These are phyloP conservation scores for Empidonax traillii DNA, from an alignment of 2,113 vertebrate genomes.

Conservation along the genomic window DNA sequence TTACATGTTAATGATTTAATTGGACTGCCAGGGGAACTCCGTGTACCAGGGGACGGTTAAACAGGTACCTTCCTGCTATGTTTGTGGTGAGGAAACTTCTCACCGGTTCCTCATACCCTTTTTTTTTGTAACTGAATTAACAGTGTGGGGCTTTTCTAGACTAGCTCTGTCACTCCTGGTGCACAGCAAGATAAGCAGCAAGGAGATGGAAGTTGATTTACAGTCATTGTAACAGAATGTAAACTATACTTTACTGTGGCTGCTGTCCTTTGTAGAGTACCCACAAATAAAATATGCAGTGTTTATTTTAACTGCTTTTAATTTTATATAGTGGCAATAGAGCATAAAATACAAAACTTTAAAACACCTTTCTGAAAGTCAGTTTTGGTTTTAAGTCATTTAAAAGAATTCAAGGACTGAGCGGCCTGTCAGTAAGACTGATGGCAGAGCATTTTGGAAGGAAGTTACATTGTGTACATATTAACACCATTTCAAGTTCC, in stretches of 20 bases:
- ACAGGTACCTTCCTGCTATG: neutral
- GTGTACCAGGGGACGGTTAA: rapidly evolving
- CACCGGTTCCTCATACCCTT: neutral
- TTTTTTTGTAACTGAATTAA: neutral
- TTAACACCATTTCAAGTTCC: neutral
- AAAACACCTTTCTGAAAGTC: no score
- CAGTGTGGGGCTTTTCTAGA: rapidly evolving
- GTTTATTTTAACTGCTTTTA: constrained; percentile 46
- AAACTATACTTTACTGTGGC: neutral
- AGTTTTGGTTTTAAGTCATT: neutral
- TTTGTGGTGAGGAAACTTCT: neutral
- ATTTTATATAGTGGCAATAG: constrained; percentile 35
- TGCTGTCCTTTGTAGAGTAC: neutral
- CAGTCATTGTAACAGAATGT: rapidly evolving
- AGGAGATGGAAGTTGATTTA: neutral
- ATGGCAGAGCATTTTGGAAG: neutral
- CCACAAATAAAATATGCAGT: neutral
- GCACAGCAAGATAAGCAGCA: neutral
- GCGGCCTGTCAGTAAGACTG: neutral
- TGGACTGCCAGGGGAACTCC: neutral
- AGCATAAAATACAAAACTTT: constrained; percentile 47
- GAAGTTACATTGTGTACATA: neutral
- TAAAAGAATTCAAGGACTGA: neutral
- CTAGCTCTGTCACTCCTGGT: neutral
- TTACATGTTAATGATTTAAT: neutral